Evolutionary conservation across 2,797 vertebrate species (phyloP).

Genomic region (Gymnopithys bicolor): DNA sequence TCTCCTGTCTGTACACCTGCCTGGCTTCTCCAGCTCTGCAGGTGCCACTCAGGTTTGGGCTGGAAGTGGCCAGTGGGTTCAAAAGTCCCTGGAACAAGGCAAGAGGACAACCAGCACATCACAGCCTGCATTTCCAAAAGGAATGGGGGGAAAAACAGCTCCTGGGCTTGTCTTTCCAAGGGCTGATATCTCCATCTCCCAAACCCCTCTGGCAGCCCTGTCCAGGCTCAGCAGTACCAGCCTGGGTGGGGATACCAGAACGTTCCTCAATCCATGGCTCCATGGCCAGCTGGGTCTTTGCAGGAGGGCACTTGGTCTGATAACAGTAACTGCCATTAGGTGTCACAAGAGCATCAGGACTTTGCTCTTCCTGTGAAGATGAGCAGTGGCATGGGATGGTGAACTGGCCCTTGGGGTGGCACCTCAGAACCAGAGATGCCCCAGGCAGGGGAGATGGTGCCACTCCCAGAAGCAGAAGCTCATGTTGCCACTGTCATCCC

Average conservation of each 20-base stretch:
- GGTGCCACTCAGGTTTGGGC: accelerated
- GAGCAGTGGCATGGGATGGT: accelerated
- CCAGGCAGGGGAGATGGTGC: not conserved
- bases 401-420: not conserved
- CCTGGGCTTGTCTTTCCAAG: not conserved
- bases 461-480: not conserved
- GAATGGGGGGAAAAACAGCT: not conserved
- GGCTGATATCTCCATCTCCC: not conserved
- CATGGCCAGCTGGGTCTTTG: accelerated
- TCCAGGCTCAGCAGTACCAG: not conserved
- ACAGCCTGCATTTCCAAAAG: accelerated
- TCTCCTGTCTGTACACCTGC: not conserved
- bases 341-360: constrained; percentile 53
- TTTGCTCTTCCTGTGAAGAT: not conserved
- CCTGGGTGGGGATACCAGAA: not conserved
- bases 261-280: not conserved
- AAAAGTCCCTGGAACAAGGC: not conserved
- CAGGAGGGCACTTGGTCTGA: accelerated
- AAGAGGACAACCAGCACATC: not conserved
- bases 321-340: constrained; percentile 28
- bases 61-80: not conserved
- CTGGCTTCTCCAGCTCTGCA: not conserved
- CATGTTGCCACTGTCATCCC: not conserved
- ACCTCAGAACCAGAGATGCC: not conserved
- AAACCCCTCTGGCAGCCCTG: not conserved